These are phyloP conservation scores for Dasypus novemcinctus DNA, from an alignment of 2,113 vertebrate genomes.

Conservation along the genomic window DNA sequence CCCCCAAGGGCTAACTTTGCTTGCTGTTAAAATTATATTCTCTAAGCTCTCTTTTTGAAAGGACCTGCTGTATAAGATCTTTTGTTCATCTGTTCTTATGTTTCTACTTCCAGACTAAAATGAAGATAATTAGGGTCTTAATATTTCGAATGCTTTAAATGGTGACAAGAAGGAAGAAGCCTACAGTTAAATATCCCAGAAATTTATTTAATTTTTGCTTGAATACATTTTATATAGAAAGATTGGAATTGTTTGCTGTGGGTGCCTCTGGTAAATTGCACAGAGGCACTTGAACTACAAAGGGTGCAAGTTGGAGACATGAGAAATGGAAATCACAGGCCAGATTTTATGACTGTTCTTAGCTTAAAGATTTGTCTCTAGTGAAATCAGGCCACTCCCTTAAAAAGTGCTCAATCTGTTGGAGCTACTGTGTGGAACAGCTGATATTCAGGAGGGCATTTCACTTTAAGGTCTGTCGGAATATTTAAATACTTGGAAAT, in stretches of 20 bases:
- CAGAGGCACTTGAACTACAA: conserved; percentile 70
- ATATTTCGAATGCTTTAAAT: conserved; percentile 54
- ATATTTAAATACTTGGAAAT: conserved; percentile 81
- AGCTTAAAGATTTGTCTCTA: conserved; percentile 66
- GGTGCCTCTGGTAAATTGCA: conserved; percentile 69
- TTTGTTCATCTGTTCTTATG: conserved; percentile 9
- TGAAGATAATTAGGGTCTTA: conserved; percentile 39
- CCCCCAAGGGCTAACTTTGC: not conserved
- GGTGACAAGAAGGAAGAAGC: conserved; percentile 75
- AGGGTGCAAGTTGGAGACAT: conserved; percentile 62
- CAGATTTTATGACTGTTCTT: conserved; percentile 52
- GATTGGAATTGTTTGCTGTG: conserved; percentile 65
- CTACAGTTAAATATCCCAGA: conserved; percentile 80
- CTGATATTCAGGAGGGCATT: conserved; percentile 70
- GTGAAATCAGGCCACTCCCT: conserved; percentile 68
- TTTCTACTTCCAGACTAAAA: conserved; percentile 4
- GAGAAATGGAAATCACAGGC: conserved; percentile 69
- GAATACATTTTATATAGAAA: conserved; percentile 80
- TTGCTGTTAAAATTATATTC: not conserved
- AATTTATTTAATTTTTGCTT: conserved; percentile 85
- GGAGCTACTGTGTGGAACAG: conserved; percentile 63
- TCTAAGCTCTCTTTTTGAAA: conserved; percentile 26
- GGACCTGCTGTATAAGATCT: not conserved
- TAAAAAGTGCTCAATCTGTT: conserved; percentile 61
- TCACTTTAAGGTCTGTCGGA: conserved; percentile 79